Evolutionary conservation across 2,888 invertebrate genomes (phyloP), one percentile per base, ranked within the genome.

Genomic region (Morinoia aosen): DNA sequence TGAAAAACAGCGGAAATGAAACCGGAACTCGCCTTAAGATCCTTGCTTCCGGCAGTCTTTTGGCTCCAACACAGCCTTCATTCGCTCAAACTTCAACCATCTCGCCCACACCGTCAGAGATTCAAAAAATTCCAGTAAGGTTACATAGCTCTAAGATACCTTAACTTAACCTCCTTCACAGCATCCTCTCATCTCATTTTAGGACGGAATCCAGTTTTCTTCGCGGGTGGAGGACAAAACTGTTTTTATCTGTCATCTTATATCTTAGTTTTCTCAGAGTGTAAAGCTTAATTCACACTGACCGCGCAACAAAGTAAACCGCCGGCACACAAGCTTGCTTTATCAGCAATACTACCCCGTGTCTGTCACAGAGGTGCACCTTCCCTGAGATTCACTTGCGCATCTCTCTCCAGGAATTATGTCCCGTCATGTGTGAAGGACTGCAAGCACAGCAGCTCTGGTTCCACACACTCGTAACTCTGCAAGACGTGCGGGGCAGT

Each of bases 391-490:
- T 76, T 76, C 76, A 76, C 25, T 76, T 76, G 76, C 76, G 76
- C 33, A 76, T 76, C 76, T 33, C 19, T 76, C 76, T 76, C 33
- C 33, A 76, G 76, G 76, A 76, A 76, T 76, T 76, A 76, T 76
- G 76, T 76, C 76, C 16, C 76, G 76, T 76, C 76, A 76, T 16
- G 76, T 76, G 33, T 76, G 25, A 76, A 76, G 76, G 76, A 76
- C 76, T 76, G 76, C 76, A 8, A 10, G 76, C 25, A 16, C 8
- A 76, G 76, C 76, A 76, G 76, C 76, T 10, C 76, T 61, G 33
- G 76, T 33, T 76, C 76, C 76, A 76, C 76, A 76, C 76, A 76
- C 76, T 76, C 76, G 76, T 76, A 76, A 76, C 76, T 76, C 76
- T 76, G 25, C 12, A 33, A 76, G 76, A 76, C 19, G 76, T 76